Percentiles rank a stretch among this genome's conserved stretches.
Conservation (phyloP, 2,888 invertebrate species). For the Scaeva pyrastri region DNA sequence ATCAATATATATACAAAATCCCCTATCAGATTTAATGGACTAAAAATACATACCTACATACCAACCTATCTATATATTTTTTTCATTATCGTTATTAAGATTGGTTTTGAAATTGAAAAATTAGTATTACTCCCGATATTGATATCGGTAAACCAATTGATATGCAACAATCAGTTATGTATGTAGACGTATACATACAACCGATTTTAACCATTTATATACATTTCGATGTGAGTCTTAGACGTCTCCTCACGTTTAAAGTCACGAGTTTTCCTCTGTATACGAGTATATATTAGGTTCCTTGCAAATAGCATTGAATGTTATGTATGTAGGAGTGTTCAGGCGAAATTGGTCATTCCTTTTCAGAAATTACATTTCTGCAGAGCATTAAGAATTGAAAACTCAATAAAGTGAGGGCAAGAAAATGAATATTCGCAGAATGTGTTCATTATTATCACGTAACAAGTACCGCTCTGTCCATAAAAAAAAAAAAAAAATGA, state of each 20-base stretch:
- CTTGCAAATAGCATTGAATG: background rate
- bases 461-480: constrained; percentile 17
- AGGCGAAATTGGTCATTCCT: background rate
- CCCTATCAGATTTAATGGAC: constrained; percentile 46
- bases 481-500: constrained; percentile 27
- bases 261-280: background rate
- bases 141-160: constrained; percentile 31
- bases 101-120: constrained; percentile 64
- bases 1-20: constrained; percentile 51
- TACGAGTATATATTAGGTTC: no score
- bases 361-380: background rate
- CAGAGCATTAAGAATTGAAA: background rate
- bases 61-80: no score
- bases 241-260: background rate
- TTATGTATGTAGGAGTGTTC: no score
- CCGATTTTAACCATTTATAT: background rate
- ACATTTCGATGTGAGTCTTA: constrained; percentile 18
- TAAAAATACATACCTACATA: constrained; percentile 35
- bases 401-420: constrained; percentile 33
- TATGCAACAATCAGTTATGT: constrained; percentile 16
- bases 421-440: constrained; percentile 37
- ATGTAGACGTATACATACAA: background rate
- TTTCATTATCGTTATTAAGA: constrained; percentile 41
- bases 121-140: constrained; percentile 56
- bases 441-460: constrained; percentile 30